These are phyloP conservation scores for Neomorphus geoffroyi DNA, from an alignment of 2,797 vertebrate species.

Conservation along the genomic window DNA sequence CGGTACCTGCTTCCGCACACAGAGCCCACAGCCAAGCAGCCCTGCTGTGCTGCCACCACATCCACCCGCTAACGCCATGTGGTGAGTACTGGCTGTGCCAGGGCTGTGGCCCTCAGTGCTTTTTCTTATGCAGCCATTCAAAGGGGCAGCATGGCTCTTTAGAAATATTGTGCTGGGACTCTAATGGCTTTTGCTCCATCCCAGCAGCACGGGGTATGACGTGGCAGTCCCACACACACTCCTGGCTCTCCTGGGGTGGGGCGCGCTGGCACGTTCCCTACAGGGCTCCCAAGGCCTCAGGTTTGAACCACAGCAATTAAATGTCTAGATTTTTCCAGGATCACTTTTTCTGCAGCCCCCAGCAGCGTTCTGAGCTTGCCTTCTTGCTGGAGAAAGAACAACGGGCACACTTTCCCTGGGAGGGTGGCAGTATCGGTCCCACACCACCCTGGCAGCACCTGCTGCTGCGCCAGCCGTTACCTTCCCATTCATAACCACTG, in stretches of 20 bases:
- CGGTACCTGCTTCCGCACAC: background rate
- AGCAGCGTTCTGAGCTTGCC: background rate
- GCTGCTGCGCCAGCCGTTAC: conserved; percentile 8
- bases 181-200: rapidly evolving
- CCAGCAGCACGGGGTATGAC: rapidly evolving
- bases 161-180: rapidly evolving
- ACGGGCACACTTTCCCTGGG: background rate
- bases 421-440: background rate
- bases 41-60: rapidly evolving
- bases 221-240: background rate
- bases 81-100: background rate
- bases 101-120: rapidly evolving
- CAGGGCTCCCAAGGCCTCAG: background rate
- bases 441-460: conserved; percentile 55
- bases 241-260: background rate
- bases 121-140: background rate
- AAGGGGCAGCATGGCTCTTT: background rate
- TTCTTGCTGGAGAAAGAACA: background rate
- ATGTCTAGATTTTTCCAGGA: background rate
- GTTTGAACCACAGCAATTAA: background rate
- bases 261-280: background rate
- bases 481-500: background rate
- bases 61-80: rapidly evolving
- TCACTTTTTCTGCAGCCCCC: background rate
- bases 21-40: rapidly evolving